Evolutionary conservation across 2,797 vertebrate species (phyloP).

Genomic region (Scyliorhinus canicula): DNA sequence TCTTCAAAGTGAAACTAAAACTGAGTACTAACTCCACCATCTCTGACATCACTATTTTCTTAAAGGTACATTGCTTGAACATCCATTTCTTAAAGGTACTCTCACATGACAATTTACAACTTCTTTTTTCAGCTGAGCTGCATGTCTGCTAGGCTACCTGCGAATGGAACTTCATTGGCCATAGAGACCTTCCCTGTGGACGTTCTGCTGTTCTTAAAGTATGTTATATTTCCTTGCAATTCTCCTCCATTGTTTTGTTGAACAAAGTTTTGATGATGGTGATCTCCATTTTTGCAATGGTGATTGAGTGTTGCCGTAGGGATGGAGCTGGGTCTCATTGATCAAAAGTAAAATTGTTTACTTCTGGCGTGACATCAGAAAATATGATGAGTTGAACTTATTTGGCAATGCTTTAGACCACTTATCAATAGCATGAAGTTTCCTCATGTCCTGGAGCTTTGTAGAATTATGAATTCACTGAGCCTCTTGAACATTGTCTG

Average conservation of each 20-base stretch:
- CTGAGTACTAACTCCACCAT: no score
- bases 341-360: not conserved
- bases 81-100: no score
- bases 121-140: not conserved
- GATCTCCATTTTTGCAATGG: not conserved
- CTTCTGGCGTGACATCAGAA: not conserved
- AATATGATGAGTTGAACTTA: not conserved
- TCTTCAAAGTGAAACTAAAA: no score
- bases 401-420: not conserved
- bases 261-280: not conserved
- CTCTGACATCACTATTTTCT: no score
- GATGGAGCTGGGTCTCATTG: not conserved
- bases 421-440: not conserved
- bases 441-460: not conserved
- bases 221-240: not conserved
- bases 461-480: not conserved
- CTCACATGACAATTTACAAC: no score
- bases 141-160: not conserved
- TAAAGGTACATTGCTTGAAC: no score
- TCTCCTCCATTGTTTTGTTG: not conserved
- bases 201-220: constrained; percentile 27
- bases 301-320: not conserved
- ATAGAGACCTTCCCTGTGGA: not conserved
- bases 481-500: not conserved
- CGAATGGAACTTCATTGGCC: not conserved